phyloP scores from a whole-genome alignment of 2,797 vertebrate genomes.

The Sarcophilus harrisii region DNA sequence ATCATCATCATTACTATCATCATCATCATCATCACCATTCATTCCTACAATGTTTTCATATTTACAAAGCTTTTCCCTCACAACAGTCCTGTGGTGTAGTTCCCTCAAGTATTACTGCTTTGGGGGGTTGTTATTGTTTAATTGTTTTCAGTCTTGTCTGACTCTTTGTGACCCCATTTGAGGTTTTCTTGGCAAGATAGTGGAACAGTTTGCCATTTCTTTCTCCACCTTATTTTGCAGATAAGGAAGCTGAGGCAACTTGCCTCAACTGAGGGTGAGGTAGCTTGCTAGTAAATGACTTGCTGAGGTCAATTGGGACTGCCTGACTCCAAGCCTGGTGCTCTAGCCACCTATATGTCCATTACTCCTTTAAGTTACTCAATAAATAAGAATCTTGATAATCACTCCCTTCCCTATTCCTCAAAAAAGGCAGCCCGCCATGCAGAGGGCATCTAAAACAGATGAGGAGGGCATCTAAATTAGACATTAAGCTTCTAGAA shows the following conservation, averaged over 20 bases:
- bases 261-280: too few species aligned
- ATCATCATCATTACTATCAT: accelerated
- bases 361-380: background rate
- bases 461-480: background rate
- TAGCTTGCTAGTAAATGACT: background rate
- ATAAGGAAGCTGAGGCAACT: background rate
- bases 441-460: background rate
- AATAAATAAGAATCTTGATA: background rate
- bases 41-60: background rate
- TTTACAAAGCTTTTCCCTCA: background rate
- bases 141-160: background rate
- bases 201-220: background rate
- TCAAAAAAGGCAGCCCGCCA: background rate
- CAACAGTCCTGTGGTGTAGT: background rate
- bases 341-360: background rate
- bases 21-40: background rate
- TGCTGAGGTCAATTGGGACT: background rate
- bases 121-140: background rate
- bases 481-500: background rate
- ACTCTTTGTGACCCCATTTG: background rate
- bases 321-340: background rate
- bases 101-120: background rate
- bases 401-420: background rate
- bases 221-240: background rate
- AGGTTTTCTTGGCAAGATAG: background rate